Evolutionary conservation across 2,888 invertebrate genomes (phyloP), one percentile per base, ranked within the genome.

Genomic region (Drosophila kambysellisi): DNA sequence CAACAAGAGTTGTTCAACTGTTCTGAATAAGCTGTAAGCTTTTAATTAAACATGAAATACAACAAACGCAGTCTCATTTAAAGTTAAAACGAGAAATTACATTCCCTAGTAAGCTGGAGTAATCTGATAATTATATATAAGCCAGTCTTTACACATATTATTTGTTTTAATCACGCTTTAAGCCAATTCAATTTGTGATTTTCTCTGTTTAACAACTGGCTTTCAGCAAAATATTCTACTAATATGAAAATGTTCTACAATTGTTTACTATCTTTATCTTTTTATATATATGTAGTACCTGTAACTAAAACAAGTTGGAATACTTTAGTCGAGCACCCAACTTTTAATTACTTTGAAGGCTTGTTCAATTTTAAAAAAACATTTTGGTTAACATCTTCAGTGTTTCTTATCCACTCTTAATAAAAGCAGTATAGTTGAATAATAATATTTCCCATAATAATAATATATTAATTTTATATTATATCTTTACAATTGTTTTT

Each of bases 181-280:
- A 2, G n/a, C 17, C 3, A 41, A n/a, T 0, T 15, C 0, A 0
- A 46, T 12, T 4, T 7, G 2, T 4, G 4, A 20, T 4, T 15
- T 46, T 8, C 7, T 39, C 1, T 17, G 8, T 39, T 39, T 8
- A 4, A 35, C 11, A 35, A 25, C 15, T 37, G 37, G 6, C 17
- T 1, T 11, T 2, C 5, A 5, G 11, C 0, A 35, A 35, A 0
- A 35, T 11, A 33, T 2, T n/a, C 41, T 4, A n/a, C 1, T 2
- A 41, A 5, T 41, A n/a, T n/a, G n/a, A n/a, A 41, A 41, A 4
- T 25, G 25, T 46, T 46, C 7, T 8, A 2, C 12, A 15, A 12
- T 46, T 15, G 4, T 15, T 0, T 15, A 25, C 12, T 25, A 15
- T 7, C 4, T 1, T 11, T 0, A 3, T 6, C 1, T 12, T n/a